Evolutionary conservation across 1,140 invertebrate species (phyloP), one percentile per base, ranked within the genome.

Genomic region (Neomicropteryx cornuta): DNA sequence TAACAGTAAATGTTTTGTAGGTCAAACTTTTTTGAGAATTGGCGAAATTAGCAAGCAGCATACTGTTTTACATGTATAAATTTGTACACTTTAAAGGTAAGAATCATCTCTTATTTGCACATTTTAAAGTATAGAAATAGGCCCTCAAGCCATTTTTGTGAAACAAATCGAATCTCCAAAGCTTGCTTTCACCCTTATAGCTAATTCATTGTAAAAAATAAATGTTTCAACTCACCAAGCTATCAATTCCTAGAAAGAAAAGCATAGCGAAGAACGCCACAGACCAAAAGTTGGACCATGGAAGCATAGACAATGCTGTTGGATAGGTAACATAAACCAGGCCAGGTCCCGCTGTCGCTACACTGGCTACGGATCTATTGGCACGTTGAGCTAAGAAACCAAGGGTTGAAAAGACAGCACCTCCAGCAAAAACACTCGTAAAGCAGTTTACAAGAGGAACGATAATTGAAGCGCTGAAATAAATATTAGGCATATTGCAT

Each of bases 251-350:
- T 5, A 97, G 73, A 36, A 92, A 79, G 44, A 96, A 86, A 16
- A 97, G 67, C 92, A 97, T 97, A 11, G 87, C 57, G 60, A 96
- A 97, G 64, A 97, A 97, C 2, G 94, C 65, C 0, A 91, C 59
- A 0, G 90, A 77, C 89, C 92, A 97, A 19, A 92, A 66, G 49
- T 91, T 83, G 0, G 90, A 81, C 18, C 84, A 76, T 0, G 92
- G 91, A 43, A 97, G 66, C 56, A 87, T 86, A 0, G 83, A 73
- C 18, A 95, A 83, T 1, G 90, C 89, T 53, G 93, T 85, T 0
- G 90, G 90, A 62, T 94, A 95, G 1, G 91, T 90, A 42, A 93
- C 77, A 55, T 93, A 96, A 16, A 90, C 89, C 17, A 96, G 59
- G 0, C 88, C 87, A 5, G 88, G 86, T 19, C 88, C 93, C 49